These are phyloP conservation scores for Xiphophorus couchianus DNA, from an alignment of 2,113 vertebrate species.

Conservation along the genomic window DNA sequence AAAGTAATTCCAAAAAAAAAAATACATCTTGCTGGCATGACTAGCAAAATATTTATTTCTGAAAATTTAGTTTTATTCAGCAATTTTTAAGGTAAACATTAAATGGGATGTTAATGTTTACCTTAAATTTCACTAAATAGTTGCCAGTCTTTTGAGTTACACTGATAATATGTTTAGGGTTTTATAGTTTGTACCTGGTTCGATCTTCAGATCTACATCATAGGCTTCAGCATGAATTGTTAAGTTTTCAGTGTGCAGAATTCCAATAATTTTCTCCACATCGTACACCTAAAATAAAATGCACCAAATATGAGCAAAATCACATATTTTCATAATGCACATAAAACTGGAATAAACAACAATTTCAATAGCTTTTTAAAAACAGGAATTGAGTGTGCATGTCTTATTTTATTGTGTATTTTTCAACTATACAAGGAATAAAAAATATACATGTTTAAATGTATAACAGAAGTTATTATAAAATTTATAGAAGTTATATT, in stretches of 20 bases:
- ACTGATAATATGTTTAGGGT: background rate
- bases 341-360: background rate
- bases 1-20: background rate
- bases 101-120: too few species aligned
- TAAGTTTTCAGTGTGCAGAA: conserved; percentile 88
- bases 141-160: background rate
- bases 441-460: background rate
- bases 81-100: too few species aligned
- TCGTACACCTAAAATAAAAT: conserved; percentile 86
- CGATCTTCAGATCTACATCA: conserved; percentile 84
- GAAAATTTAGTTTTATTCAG: too few species aligned
- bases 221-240: conserved; percentile 86
- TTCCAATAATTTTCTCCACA: conserved; percentile 83
- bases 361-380: background rate
- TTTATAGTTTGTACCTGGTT: conserved; percentile 78
- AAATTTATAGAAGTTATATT: too few species aligned
- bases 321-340: background rate
- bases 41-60: too few species aligned
- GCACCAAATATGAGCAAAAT: background rate
- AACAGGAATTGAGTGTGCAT: background rate
- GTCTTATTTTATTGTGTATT: background rate
- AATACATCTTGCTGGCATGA: background rate
- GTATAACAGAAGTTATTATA: too few species aligned
- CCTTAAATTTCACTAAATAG: background rate
- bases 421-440: background rate